Percentiles rank a stretch among this genome's conserved stretches.
phyloP scores from a whole-genome alignment of 2,113 vertebrate genomes.

The Chloropsis hardwickii region DNA sequence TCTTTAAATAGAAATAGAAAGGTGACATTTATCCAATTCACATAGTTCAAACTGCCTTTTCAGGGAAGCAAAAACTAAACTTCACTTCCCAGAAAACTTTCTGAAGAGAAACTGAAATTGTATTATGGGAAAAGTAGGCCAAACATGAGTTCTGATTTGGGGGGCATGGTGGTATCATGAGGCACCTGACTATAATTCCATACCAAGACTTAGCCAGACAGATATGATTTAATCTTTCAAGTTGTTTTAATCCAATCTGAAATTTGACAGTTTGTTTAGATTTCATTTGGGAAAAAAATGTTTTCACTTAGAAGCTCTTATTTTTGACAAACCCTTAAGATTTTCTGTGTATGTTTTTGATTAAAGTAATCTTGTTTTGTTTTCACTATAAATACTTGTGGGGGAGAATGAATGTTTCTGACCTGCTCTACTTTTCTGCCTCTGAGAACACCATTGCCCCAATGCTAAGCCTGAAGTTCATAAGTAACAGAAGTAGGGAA shows the following conservation, averaged over 20 bases:
- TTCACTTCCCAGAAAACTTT: neutral
- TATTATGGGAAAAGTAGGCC: neutral
- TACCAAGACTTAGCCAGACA: neutral
- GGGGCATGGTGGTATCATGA: neutral
- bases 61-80: neutral
- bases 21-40: neutral
- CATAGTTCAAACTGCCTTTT: neutral
- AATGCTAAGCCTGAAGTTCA: neutral
- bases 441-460: neutral
- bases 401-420: neutral
- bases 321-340: neutral
- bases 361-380: conserved; percentile 40
- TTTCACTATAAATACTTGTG: conserved; percentile 37
- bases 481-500: neutral
- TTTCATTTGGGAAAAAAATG: neutral
- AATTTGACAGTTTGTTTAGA: conserved; percentile 23
- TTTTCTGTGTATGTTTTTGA: conserved; percentile 20
- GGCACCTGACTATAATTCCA: neutral
- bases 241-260: conserved; percentile 26
- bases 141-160: neutral
- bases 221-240: neutral
- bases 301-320: neutral
- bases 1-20: neutral
- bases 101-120: neutral
- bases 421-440: neutral